Conservation (phyloP, 2,888 invertebrate genomes). For the Cacoxenus indagator region DNA sequence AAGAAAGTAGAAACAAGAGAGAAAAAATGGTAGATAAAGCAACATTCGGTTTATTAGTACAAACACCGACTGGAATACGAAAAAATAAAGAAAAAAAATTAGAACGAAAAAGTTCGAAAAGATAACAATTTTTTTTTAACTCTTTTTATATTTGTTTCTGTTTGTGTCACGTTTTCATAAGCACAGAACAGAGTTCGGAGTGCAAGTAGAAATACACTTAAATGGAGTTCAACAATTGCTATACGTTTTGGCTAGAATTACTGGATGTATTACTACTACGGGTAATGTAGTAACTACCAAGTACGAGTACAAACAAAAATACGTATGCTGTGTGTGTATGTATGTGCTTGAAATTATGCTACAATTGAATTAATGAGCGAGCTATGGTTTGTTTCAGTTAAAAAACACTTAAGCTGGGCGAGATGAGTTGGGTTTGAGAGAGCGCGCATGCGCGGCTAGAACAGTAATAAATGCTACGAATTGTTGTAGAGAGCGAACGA, state of each 20-base stretch:
- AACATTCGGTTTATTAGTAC: neutral
- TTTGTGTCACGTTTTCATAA: too few species aligned
- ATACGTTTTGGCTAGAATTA: too few species aligned
- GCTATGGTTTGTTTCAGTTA: neutral
- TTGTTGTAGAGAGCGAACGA: constrained; percentile 31
- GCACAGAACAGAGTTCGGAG: too few species aligned
- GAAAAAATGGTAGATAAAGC: neutral
- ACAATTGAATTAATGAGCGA: neutral
- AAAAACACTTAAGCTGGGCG: neutral
- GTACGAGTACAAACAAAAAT: too few species aligned
- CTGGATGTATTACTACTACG: too few species aligned
- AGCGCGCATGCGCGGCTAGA: constrained; percentile 65
- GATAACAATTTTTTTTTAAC: too few species aligned
- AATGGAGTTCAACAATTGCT: too few species aligned
- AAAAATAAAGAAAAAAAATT: neutral
- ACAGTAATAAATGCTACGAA: constrained; percentile 67
- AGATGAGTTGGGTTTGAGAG: neutral
- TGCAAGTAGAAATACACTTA: too few species aligned
- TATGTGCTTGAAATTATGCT: neutral
- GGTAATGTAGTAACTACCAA: too few species aligned
- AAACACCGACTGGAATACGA: neutral
- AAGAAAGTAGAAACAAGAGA: neutral
- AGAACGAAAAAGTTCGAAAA: too few species aligned
- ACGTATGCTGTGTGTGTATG: neutral
- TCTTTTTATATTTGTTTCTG: too few species aligned